Evolutionary conservation across 2,113 vertebrate genomes (phyloP), one percentile per base, ranked within the genome.

Genomic region (Hydrolagus affinis): DNA sequence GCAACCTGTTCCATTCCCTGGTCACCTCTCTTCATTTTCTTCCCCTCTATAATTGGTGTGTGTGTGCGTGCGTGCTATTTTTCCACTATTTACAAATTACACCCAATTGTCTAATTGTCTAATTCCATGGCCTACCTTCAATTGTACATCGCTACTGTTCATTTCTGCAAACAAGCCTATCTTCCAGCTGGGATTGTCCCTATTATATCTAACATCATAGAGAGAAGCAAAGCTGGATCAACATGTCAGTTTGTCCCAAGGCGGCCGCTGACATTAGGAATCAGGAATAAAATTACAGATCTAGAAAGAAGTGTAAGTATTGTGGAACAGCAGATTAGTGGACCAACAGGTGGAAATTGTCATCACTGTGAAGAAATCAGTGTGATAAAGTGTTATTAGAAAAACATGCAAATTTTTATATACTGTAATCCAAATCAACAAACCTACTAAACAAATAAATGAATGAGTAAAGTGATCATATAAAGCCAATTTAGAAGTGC

Each of bases 401-500:
- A 68, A 44, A 44, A 44, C 44, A 44, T 44, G 44, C 44, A 44
- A 44, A 44, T 44, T 44, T 44, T 44, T 1, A 44, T 44, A 44
- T 44, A 44, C 44, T 44, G 44, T 15, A 69, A 69, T 69, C 56
- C 32, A 21, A 75, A 75, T 75, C 72, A 57, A 56, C 32, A 19
- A 75, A 2, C 9, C 0, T 75, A 44, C 19, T 75, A 10, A 44
- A 44, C 25, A 66, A 83, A 83, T 25, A 32, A 68, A 66, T 17
- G n/a, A 64, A 64, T 66, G 60, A 83, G 15, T 62, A 66, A 15
- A 9, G 2, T 8, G 23, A 19, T 6, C 4, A 83, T 83, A 14
- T 68, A 66, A 83, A 66, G 15, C 25, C 59, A 80, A 60, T 21
- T 83, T 30, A 83, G 25, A 66, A 32, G 30, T 83, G 78, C 62